A percentile compares a stretch with the other conserved stretches of the same genome.
Evolutionary conservation across 2,888 invertebrate genomes (phyloP).

Genomic region (Linyphia triangularis): DNA sequence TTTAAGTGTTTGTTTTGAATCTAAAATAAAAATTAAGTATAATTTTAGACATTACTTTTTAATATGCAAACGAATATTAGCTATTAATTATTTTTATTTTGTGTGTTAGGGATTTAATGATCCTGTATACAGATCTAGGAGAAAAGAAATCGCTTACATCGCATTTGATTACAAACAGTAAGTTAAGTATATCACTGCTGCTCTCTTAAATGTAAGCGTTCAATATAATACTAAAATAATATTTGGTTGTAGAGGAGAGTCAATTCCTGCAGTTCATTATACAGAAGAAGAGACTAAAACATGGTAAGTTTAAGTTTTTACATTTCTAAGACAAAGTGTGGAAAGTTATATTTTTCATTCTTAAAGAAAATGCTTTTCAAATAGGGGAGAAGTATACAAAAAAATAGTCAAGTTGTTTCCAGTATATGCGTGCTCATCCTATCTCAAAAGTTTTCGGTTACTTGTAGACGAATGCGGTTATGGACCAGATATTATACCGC

Average conservation of each 20-base stretch:
- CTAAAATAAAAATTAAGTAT: too few relatives aligned
- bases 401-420: slow-evolving; percentile 91
- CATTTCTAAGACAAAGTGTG: neutral
- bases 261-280: slow-evolving; percentile 93
- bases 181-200: slow-evolving; percentile 78
- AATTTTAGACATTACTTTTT: too few relatives aligned
- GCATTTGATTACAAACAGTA: slow-evolving; percentile 96
- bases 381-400: slow-evolving; percentile 91
- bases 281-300: slow-evolving; percentile 93
- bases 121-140: slow-evolving; percentile 92
- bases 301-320: slow-evolving; percentile 82
- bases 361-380: neutral
- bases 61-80: neutral
- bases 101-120: slow-evolving; percentile 87
- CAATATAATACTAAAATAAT: neutral
- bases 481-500: slow-evolving; percentile 95
- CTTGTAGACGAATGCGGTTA: slow-evolving; percentile 97
- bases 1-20: too few relatives aligned
- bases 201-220: neutral
- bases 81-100: neutral
- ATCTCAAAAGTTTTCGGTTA: slow-evolving; percentile 89
- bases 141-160: slow-evolving; percentile 97
- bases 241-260: slow-evolving; percentile 85
- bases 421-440: slow-evolving; percentile 93
- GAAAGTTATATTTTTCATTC: neutral